Evolutionary conservation across 2,888 invertebrate species (phyloP).

Genomic region (Vannuccia rotundouncinata): DNA sequence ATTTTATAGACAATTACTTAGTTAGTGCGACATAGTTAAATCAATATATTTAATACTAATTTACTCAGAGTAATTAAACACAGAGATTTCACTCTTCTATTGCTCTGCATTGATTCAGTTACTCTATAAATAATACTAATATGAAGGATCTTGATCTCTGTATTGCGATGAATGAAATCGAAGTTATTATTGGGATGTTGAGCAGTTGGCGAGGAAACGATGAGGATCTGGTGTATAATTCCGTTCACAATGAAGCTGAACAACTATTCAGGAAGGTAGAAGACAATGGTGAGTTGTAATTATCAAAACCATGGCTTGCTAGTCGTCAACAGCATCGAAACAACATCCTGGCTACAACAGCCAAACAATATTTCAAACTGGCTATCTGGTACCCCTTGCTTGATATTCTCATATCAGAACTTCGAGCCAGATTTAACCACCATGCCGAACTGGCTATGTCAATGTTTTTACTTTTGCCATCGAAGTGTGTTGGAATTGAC

Average conservation of each 20-base stretch:
- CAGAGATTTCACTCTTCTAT: too few relatives aligned
- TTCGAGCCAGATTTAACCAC: conserved; percentile 12
- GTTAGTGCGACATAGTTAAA: too few relatives aligned
- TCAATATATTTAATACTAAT: too few relatives aligned
- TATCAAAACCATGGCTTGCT: conserved; percentile 2
- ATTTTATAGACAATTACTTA: too few relatives aligned
- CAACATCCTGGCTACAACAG: not conserved
- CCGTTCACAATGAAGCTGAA: conserved; percentile 21
- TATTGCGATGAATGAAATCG: conserved; percentile 3
- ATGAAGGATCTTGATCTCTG: not conserved
- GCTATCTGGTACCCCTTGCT: not conserved
- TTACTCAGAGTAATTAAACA: too few relatives aligned
- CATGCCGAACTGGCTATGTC: conserved; percentile 2
- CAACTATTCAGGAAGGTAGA: conserved; percentile 20
- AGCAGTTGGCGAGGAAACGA: not conserved
- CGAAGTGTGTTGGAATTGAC: conserved; percentile 3
- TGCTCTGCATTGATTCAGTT: too few relatives aligned
- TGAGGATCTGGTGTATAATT: conserved; percentile 5
- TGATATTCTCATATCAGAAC: conserved; percentile 9
- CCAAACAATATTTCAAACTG: not conserved
- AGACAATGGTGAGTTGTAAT: conserved; percentile 5
- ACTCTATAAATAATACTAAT: too few relatives aligned
- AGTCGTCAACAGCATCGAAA: conserved; percentile 4
- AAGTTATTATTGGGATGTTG: conserved; percentile 11
- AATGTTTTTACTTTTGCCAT: conserved; percentile 2